Conservation (phyloP, 2,797 vertebrate genomes). For the Trachops cirrhosus region DNA sequence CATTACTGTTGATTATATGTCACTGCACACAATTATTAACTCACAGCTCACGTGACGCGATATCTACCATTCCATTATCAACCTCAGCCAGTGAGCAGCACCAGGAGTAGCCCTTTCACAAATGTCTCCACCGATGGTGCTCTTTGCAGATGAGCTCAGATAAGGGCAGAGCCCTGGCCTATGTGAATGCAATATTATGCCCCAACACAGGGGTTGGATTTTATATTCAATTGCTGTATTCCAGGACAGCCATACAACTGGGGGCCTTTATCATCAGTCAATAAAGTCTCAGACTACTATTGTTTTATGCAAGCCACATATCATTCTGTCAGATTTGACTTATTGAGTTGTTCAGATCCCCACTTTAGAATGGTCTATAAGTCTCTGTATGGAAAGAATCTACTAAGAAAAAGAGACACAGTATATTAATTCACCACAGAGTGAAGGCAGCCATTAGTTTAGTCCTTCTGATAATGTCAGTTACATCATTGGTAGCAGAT, state of each 20-base stretch:
- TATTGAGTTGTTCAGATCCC: not conserved
- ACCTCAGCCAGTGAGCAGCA: not conserved
- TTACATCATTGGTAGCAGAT: not conserved
- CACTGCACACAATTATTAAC: slow-evolving; percentile 50
- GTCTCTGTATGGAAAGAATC: not conserved
- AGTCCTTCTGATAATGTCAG: not conserved
- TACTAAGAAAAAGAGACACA: not conserved
- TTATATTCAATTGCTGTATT: slow-evolving; percentile 50
- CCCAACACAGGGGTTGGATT: slow-evolving; percentile 34
- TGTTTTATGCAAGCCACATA: slow-evolving; percentile 57
- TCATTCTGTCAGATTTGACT: slow-evolving; percentile 47
- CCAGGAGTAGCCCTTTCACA: slow-evolving; percentile 53
- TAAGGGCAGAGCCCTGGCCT: slow-evolving; percentile 47
- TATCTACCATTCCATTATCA: not conserved
- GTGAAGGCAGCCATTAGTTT: not conserved
- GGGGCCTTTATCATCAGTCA: slow-evolving; percentile 55
- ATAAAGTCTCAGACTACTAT: slow-evolving; percentile 61
- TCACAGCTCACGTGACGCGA: not conserved
- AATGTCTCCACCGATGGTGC: slow-evolving; percentile 17
- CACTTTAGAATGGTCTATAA: not conserved
- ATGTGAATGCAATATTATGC: not conserved
- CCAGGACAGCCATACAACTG: slow-evolving; percentile 35
- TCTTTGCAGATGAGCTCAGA: slow-evolving; percentile 57
- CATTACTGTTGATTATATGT: not conserved
- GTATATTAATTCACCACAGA: not conserved